Percentiles rank a stretch among this genome's conserved stretches.
These are phyloP conservation scores for Papilio glaucus DNA, from an alignment of 1,140 invertebrate species.

Conservation along the genomic window DNA sequence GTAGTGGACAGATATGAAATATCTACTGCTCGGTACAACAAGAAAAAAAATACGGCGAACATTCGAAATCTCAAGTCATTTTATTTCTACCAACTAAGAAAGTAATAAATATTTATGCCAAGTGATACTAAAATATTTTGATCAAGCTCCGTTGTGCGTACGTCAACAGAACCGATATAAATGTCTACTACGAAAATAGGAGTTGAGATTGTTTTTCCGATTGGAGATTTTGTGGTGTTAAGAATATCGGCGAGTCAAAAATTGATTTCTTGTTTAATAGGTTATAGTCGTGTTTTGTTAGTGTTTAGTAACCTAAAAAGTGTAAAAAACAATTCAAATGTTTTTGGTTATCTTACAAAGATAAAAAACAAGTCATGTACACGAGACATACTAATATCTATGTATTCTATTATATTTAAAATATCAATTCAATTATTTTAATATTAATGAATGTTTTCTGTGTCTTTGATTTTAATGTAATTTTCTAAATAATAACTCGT, in stretches of 20 bases:
- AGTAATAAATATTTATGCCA: neutral
- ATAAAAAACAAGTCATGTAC: too few species aligned
- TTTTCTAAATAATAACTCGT: too few species aligned
- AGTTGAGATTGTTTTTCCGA: slow-evolving; percentile 32
- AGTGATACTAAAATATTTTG: slow-evolving; percentile 7
- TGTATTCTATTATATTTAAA: too few species aligned
- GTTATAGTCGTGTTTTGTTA: neutral
- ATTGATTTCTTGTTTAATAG: slow-evolving; percentile 16
- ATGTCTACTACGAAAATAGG: slow-evolving; percentile 15
- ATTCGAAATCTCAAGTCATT: neutral
- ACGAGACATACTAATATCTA: too few species aligned
- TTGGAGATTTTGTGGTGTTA: slow-evolving; percentile 24
- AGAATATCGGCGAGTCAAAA: neutral
- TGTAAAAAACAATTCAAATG: neutral
- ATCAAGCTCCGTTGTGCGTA: neutral
- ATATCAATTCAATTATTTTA: too few species aligned
- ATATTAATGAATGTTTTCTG: too few species aligned
- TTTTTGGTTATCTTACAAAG: too few species aligned
- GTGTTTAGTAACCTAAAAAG: too few species aligned
- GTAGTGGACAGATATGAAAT: neutral
- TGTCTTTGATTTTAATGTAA: too few species aligned
- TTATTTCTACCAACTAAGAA: neutral
- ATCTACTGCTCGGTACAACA: neutral
- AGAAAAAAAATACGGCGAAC: neutral
- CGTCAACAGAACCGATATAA: slow-evolving; percentile 10